Evolutionary conservation across 92 coral and sea anemone genomes (phyloP), one percentile per base, ranked within the genome.

Genomic region (Palythoa caribaeorum): DNA sequence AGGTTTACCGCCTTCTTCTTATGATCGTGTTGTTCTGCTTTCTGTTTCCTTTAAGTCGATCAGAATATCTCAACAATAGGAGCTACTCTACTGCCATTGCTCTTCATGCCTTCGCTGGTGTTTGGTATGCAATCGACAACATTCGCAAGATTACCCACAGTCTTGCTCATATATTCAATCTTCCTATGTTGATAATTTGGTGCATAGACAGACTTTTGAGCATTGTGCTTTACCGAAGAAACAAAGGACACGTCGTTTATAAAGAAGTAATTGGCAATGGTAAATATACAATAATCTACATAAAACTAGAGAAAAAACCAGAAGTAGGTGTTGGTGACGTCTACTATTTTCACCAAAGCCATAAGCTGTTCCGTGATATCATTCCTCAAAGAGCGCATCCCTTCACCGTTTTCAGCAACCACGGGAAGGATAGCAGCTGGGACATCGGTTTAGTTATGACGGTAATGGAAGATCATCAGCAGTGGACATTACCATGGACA

Each of bases 41-140:
- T 13, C 83, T 90, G 87, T 90, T 90, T 19, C 92, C 92, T 28
- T 62, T 90, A 36, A 90, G 92, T 77, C 86, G 92, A 90, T 90
- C 92, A 50, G 38, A 87, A 21, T 90, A 90, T 52, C 87, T 71
- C 1, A 90, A 86, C 83, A 84, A 79, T 54, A 50, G 90, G 57
- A 90, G 92, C 83, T 90, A 90, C 70, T 86, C 92, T 1, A 38
- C 83, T 37, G 92, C 92, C 51, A 90, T 90, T 78, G 71, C 87
- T 57, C 54, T 87, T n/a, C 92, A 90, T 70, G 83, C 51, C 66
- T 73, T 90, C 39, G 87, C 90, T 76, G 92, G 92, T 6, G 66
- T 87, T 66, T 90, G 92, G 90, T 90, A 90, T 40, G 90, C 92
- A 39, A 37, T 87, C 19, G 92, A 90, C 71, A 90, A 90, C 63